Base-by-base conservation (phyloP, 2,113 vertebrate genomes). In the Orycteropus afer region DNA sequence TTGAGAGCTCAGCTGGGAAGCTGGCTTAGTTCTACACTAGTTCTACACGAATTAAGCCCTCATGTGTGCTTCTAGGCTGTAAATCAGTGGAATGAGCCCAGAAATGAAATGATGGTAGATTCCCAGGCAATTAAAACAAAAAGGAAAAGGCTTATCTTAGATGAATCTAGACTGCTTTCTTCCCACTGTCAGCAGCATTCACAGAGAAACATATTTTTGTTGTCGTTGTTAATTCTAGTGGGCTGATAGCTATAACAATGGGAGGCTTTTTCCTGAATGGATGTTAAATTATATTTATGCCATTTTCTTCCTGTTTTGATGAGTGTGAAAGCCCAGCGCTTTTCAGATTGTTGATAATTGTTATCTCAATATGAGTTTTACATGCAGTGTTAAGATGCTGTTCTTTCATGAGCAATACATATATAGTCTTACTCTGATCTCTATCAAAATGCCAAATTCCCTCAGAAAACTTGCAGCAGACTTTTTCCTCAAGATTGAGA, bases 271-370 rank as follows among this genome's bases (percentile, higher is more conserved):
- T 95, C 10, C n/a, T 69, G 17, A 92, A 76, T n/a, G 55, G 65
- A 29, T 87, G 49, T 69, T 82, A 71, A 80, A 85, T 80, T 84
- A 89, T 79, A 92, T 96, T 94, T 90, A 80, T 80, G 86, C n/a
- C 55, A 27, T 80, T 76, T 12, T 74, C 63, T 94, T 93, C 67
- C 85, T 90, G 61, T 97, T 89, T 94, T 80, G 79, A 86, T 93
- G 40, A n/a, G 80, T 5, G 3, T 57, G 53, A 92, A 90, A 73
- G 13, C 2, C 53, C 45, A 57, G 51, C 55, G 90, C 93, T 92
- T 65, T 85, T 93, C 73, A 91, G 27, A 78, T 59, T 94, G 71
- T 57, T 90, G 34, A 91, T 92, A 92, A 94, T 65, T 88, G 7
- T 84, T 95, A n/a, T 93, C 71, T 93, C 89, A 90, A 74, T 40